Conservation (phyloP, 2,888 invertebrate genomes). For the Stomorhina lunata region DNA sequence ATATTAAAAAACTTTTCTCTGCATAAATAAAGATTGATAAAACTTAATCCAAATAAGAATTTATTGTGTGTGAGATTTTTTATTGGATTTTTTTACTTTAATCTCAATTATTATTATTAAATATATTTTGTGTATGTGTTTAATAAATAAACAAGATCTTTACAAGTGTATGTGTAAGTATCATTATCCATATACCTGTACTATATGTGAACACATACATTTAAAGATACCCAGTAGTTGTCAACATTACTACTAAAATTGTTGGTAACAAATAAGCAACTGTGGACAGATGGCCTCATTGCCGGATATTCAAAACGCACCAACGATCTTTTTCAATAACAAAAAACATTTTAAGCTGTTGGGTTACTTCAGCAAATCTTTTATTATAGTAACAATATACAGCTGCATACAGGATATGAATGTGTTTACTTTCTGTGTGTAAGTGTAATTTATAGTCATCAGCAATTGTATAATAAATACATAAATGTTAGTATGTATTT, state of each 20-base stretch:
- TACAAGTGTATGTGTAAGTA: background rate
- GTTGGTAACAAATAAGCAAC: too few species aligned
- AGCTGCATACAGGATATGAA: too few species aligned
- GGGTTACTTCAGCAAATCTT: too few species aligned
- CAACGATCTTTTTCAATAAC: too few species aligned
- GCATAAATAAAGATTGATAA: background rate
- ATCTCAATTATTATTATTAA: slow-evolving; percentile 10
- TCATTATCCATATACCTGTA: background rate
- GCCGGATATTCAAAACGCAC: too few species aligned
- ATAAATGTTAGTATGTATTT: background rate
- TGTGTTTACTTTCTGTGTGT: background rate
- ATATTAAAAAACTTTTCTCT: background rate
- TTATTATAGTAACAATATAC: too few species aligned
- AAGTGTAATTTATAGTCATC: slow-evolving; percentile 10
- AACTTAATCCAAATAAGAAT: background rate
- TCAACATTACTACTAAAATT: too few species aligned
- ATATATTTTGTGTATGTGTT: background rate
- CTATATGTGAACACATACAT: background rate
- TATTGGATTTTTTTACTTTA: slow-evolving; percentile 13
- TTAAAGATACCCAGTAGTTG: too few species aligned
- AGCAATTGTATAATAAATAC: background rate
- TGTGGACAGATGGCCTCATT: too few species aligned
- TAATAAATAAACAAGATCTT: background rate
- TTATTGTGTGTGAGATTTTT: background rate
- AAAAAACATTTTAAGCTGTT: too few species aligned